Conservation (phyloP, 2,797 vertebrate genomes). For the Prunella strophiata region DNA sequence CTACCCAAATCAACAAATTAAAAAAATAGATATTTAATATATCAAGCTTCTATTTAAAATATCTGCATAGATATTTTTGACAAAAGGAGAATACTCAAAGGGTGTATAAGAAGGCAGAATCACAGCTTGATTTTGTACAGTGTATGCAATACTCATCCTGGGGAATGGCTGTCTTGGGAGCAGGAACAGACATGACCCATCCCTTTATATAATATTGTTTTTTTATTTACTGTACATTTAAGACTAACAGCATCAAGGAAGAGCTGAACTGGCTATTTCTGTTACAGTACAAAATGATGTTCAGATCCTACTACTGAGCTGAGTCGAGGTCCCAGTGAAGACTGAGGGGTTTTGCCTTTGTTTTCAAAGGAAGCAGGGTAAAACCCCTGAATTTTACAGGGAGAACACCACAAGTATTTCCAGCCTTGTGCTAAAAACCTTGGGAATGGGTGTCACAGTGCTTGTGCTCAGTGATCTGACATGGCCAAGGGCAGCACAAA, state of each 20-base stretch:
- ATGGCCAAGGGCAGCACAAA: neutral
- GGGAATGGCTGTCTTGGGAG: conserved; percentile 35
- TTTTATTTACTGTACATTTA: neutral
- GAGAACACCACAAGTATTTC: neutral
- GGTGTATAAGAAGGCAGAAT: conserved; percentile 24
- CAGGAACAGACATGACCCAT: neutral
- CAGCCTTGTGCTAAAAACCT: neutral
- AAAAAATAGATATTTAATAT: conserved; percentile 43
- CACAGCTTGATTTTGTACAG: conserved; percentile 37
- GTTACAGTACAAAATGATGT: neutral
- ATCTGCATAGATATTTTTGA: conserved; percentile 27
- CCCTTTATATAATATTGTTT: neutral
- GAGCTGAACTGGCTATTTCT: neutral
- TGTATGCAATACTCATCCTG: neutral
- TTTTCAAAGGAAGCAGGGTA: neutral
- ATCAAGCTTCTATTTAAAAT: conserved; percentile 35
- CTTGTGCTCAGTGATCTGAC: neutral
- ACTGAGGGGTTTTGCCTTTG: neutral
- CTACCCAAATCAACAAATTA: neutral
- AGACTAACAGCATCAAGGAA: neutral
- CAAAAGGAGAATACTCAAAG: conserved; percentile 12
- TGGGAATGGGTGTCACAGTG: neutral
- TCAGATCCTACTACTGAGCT: neutral
- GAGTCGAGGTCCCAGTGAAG: neutral
- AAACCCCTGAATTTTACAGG: neutral